A percentile compares a stretch with the other conserved stretches of the same genome.
phyloP scores from a whole-genome alignment of 2,888 invertebrate genomes.

The Punctoribates punctum region DNA sequence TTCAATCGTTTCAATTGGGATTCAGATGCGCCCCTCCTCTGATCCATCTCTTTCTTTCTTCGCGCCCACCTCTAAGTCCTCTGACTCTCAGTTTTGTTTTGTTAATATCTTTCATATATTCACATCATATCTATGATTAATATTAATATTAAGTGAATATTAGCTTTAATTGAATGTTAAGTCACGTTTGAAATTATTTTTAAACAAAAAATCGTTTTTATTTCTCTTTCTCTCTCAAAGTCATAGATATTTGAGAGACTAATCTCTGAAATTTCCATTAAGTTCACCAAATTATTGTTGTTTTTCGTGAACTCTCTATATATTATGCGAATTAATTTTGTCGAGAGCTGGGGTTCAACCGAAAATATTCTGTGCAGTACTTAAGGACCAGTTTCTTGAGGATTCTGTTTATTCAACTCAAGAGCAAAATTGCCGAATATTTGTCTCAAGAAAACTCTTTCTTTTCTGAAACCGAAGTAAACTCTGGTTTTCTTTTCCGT shows the following conservation, averaged over 20 bases:
- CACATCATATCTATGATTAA: neutral
- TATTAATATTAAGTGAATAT: slow-evolving; percentile 18
- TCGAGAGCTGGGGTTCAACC: neutral
- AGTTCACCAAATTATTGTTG: neutral
- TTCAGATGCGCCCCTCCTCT: neutral
- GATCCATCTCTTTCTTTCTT: neutral
- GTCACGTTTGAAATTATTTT: neutral
- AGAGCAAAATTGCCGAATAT: neutral
- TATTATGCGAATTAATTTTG: neutral
- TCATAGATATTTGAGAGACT: no score
- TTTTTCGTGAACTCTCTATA: neutral
- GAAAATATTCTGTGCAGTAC: no score
- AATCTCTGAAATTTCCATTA: neutral
- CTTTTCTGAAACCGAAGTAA: no score
- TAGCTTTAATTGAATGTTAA: slow-evolving; percentile 12
- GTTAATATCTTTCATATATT: neutral
- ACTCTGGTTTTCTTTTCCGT: neutral
- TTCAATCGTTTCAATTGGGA: neutral
- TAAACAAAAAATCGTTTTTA: no score
- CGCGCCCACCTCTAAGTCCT: neutral
- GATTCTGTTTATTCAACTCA: neutral
- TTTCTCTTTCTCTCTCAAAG: no score
- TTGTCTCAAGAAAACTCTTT: neutral
- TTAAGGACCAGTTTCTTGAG: neutral
- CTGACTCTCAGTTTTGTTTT: neutral